Evolutionary conservation across 2,113 vertebrate genomes (phyloP).

Genomic region (Psilopsiagon aurifrons): DNA sequence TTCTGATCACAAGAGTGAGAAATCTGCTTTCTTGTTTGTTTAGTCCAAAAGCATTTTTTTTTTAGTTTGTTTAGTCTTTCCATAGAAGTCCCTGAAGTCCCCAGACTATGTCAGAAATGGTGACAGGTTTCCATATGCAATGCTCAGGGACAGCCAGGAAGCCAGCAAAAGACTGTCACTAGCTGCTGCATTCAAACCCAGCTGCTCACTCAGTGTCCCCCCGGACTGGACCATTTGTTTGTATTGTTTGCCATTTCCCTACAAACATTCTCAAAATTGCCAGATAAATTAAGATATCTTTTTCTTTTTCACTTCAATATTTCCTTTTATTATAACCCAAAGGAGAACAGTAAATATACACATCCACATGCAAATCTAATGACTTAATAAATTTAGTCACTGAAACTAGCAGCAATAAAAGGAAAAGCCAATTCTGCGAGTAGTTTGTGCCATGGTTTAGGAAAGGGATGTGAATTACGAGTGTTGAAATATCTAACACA

Average conservation of each 20-base stretch:
- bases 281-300: neutral
- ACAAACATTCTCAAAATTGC: neutral
- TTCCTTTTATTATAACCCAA: slow-evolving; percentile 3
- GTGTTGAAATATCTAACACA: slow-evolving; percentile 23
- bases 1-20: accelerated
- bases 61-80: neutral
- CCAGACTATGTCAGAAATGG: neutral
- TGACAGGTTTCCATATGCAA: neutral
- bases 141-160: neutral
- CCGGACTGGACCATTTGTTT: neutral
- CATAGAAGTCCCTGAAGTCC: neutral
- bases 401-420: slow-evolving; percentile 49
- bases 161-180: neutral
- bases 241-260: neutral
- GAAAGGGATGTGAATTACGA: slow-evolving; percentile 53
- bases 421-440: slow-evolving; percentile 32
- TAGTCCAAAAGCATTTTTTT: neutral
- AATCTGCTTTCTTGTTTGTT: neutral
- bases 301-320: neutral
- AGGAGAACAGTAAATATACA: slow-evolving; percentile 24
- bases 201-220: neutral
- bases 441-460: slow-evolving; percentile 34
- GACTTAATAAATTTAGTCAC: slow-evolving; percentile 54
- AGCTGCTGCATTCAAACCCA: neutral
- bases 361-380: slow-evolving; percentile 15